These are phyloP conservation scores for Anoplolepis gracilipes DNA, from an alignment of 1,140 invertebrate genomes.

Conservation along the genomic window DNA sequence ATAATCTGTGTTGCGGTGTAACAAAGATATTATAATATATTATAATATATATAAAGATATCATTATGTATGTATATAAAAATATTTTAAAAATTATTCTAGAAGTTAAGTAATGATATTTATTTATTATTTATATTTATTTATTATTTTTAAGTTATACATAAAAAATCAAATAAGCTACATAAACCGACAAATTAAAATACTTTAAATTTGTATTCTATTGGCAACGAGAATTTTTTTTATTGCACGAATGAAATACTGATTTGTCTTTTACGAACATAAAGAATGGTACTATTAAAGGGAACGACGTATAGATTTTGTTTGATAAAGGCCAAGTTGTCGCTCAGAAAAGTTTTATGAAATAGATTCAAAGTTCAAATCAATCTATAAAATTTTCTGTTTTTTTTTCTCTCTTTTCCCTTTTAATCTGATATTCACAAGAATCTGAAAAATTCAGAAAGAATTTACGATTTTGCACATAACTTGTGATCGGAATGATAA, in stretches of 20 bases:
- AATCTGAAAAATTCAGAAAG: background rate
- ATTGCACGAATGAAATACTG: background rate
- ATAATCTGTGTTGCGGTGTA: background rate
- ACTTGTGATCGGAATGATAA: background rate
- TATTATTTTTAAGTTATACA: background rate
- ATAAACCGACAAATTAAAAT: background rate
- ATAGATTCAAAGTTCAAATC: conserved; percentile 12
- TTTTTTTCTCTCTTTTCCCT: background rate
- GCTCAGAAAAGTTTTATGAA: conserved; percentile 49
- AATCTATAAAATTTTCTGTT: conserved; percentile 21
- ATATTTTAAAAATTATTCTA: conserved; percentile 27
- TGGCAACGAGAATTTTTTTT: conserved; percentile 18
- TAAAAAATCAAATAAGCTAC: background rate
- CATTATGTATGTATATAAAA: background rate
- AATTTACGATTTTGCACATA: conserved; percentile 43
- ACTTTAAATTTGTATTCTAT: conserved; percentile 21
- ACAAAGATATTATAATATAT: no score
- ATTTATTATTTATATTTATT: background rate
- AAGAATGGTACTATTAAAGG: background rate
- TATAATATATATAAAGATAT: no score
- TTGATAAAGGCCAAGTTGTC: conserved; percentile 38
- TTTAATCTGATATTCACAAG: background rate
- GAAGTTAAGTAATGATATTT: no score
- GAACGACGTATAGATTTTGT: background rate
- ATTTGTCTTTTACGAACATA: conserved; percentile 20